These are phyloP conservation scores for Chloroclystis v-ata DNA, from an alignment of 2,888 invertebrate genomes.

Conservation along the genomic window DNA sequence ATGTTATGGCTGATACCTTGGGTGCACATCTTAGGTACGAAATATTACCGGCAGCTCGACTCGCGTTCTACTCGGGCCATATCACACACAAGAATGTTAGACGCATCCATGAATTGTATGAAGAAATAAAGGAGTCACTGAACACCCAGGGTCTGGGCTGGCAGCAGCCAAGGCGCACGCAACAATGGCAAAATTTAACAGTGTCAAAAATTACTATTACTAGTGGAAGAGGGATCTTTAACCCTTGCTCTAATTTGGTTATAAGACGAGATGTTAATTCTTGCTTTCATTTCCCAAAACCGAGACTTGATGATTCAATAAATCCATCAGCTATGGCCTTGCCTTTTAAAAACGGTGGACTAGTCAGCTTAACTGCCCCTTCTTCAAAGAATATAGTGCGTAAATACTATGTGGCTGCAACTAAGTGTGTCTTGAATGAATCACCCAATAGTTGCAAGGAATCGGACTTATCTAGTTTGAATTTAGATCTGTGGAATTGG, in stretches of 20 bases:
- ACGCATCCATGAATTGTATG: constrained; percentile 52
- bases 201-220: constrained; percentile 57
- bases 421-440: constrained; percentile 56
- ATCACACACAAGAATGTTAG: constrained; percentile 52
- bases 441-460: constrained; percentile 61
- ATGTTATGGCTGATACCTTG: constrained; percentile 57
- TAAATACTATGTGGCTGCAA: constrained; percentile 62
- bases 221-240: constrained; percentile 43
- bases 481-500: constrained; percentile 69
- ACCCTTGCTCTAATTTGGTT: constrained; percentile 55
- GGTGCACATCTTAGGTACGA: constrained; percentile 60
- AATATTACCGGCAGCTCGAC: constrained; percentile 58
- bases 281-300: constrained; percentile 60
- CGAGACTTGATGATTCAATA: constrained; percentile 50
- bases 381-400: constrained; percentile 54
- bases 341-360: constrained; percentile 55
- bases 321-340: constrained; percentile 55
- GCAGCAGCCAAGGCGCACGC: constrained; percentile 44
- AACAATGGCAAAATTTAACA: constrained; percentile 55
- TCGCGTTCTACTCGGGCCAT: constrained; percentile 67
- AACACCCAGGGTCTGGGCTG: constrained; percentile 67
- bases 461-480: constrained; percentile 61
- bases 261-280: constrained; percentile 52
- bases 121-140: constrained; percentile 45
- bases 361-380: constrained; percentile 52